Evolutionary conservation across 1,140 invertebrate genomes (phyloP), one percentile per base, ranked within the genome.

Genomic region (Acromyrmex charruanus): DNA sequence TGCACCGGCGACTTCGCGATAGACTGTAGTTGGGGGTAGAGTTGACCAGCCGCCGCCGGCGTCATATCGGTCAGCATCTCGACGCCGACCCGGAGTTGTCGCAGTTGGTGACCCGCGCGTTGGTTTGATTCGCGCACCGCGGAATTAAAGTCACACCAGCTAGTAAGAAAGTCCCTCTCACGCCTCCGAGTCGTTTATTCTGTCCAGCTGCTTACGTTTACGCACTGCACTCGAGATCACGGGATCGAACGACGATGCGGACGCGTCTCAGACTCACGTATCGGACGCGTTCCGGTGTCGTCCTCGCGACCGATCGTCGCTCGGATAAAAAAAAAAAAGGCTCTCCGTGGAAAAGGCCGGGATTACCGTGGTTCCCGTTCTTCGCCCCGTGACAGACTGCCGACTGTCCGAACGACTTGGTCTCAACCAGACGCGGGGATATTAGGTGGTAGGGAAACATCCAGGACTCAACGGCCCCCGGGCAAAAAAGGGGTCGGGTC

Each of bases 31-130:
- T 95, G 95, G 55, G 95, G 95, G 85, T 95, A 95, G 21, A 95
- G 95, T 90, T 95, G 95, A 88, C 94, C 94, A 93, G 95, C 95
- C 89, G 95, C 95, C 75, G 94, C 94, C 91, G 95, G 95, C 58
- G 94, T 95, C 95, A 95, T 95, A 90, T 95, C 95, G 87, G 95
- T 95, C 92, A 95, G 89, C 95, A 95, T 95, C 91, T 92, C 91
- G 90, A 85, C 39, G 80, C 59, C 68, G 77, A 59, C 31, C 71
- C 16, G 77, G 59, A 35, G 55, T 9, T 75, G 31, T 18, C 61
- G 49, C 25, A 28, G 21, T 6, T 59, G 58, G 16, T 35, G 25
- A 7, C 7, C 55, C 63, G 72, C 44, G 68, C 59, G 31, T 35
- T 35, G 5, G 6, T 25, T 25, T 35, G 68, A 74, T 10, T 21